Base-by-base conservation (phyloP, 2,888 invertebrate genomes). In the Drosophila gaucha region DNA sequence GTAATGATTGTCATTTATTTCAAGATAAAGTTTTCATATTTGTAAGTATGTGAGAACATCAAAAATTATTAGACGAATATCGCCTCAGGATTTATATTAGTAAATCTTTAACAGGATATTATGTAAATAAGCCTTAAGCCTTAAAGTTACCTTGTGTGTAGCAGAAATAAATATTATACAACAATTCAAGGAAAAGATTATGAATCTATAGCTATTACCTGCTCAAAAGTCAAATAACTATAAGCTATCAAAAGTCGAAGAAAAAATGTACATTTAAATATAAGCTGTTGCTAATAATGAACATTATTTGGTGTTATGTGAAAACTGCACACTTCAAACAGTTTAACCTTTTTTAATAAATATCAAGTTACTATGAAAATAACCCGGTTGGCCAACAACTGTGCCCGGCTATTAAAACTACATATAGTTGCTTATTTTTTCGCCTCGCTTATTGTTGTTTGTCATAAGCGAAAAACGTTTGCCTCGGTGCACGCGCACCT, bases 401-500 rank as follows among this genome's bases (percentile, higher is more conserved):
- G 46, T 14, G 8, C 10, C 3, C 36, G 10, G 14, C 39, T 54
- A 55, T 51, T 65, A 35, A 49, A n/a, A n/a, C 3, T 12, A 18
- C 33, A 30, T 36, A 39, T 36, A 26, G 14, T 16, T 26, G 47
- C 6, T 6, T 47, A 31, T 20, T n/a, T 12, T 14, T 16, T 38
- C 28, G 28, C 20, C 14, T 49, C 56, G 36, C 36, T 56, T 58
- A 16, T 41, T 60, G 20, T 60, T 67, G 38, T 39, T 54, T 70
- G 41, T 47, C 58, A 63, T 55, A 55, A 50, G 54, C 59, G 22
- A 39, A 31, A 26, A 43, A 35, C 39, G 26, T 56, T 49, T 41
- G 36, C 22, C 46, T 76, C 31, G 59, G 80, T 82, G 66, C 76
- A 67, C 62, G 52, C 31, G 64, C 62, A 73, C 72, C 52, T 30